These are phyloP conservation scores for Cephus nigrinus DNA, from an alignment of 2,888 invertebrate species.

Conservation along the genomic window DNA sequence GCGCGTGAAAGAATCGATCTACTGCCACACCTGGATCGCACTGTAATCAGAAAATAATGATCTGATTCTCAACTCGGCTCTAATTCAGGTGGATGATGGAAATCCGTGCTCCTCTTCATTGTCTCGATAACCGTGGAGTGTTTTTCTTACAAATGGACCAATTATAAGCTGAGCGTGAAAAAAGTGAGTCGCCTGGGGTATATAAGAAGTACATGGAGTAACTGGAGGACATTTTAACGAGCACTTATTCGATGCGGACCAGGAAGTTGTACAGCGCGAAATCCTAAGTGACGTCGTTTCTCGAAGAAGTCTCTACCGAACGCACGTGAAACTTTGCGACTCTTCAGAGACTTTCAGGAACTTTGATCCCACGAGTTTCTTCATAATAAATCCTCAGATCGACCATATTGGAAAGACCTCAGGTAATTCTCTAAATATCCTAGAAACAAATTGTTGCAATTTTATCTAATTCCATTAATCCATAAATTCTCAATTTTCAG, in stretches of 20 bases:
- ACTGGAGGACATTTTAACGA: slow-evolving; percentile 33
- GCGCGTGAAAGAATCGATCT: slow-evolving; percentile 91
- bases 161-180: not conserved
- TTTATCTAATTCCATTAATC: not conserved
- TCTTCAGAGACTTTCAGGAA: not conserved
- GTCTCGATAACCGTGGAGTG: not conserved
- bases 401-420: not conserved
- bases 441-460: no score
- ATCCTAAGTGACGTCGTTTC: not conserved
- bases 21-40: slow-evolving; percentile 93
- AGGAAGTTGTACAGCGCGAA: not conserved
- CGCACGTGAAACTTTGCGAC: not conserved
- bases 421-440: not conserved
- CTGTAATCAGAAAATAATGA: slow-evolving; percentile 68
- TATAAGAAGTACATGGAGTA: not conserved
- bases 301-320: not conserved
- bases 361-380: not conserved
- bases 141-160: not conserved
- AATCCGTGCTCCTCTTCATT: not conserved
- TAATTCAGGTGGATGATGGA: not conserved
- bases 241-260: slow-evolving; percentile 37
- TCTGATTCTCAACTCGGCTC: not conserved
- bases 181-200: not conserved
- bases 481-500: not conserved
- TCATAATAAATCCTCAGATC: not conserved